Percentiles rank a stretch among this genome's conserved stretches.
These are phyloP conservation scores for Porites rus DNA, from an alignment of 92 coral and sea anemone species.

Conservation along the genomic window DNA sequence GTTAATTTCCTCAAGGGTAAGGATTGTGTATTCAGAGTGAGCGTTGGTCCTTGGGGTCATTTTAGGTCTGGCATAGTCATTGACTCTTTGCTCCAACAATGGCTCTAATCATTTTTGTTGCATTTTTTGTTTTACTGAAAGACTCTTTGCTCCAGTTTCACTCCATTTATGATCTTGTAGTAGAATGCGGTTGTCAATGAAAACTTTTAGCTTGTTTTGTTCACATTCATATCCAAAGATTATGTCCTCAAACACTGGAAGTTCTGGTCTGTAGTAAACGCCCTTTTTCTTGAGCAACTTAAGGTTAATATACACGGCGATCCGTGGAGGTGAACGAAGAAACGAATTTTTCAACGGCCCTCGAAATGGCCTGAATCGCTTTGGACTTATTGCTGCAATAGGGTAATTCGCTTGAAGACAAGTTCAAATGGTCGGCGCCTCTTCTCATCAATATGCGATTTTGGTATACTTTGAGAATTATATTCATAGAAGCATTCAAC, in stretches of 20 bases:
- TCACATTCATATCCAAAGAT: constrained; percentile 58
- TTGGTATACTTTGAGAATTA: background rate
- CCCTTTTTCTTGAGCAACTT: background rate
- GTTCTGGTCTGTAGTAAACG: constrained; percentile 61
- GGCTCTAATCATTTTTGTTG: no score
- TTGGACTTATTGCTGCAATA: constrained; percentile 69
- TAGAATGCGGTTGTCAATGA: constrained; percentile 19
- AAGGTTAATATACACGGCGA: constrained; percentile 52
- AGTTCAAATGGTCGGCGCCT: constrained; percentile 12
- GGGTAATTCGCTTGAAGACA: constrained; percentile 28
- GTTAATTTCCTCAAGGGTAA: no score
- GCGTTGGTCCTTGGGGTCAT: no score
- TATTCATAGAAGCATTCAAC: constrained; percentile 50
- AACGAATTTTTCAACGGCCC: background rate
- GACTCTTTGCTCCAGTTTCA: constrained; percentile 30
- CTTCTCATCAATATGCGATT: no score
- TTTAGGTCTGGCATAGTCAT: no score
- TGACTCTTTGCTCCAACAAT: no score
- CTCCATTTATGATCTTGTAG: background rate
- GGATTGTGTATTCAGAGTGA: no score
- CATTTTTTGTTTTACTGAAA: background rate
- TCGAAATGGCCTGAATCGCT: background rate
- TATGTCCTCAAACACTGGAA: constrained; percentile 39
- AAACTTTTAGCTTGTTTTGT: constrained; percentile 40
- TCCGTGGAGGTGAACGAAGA: constrained; percentile 31